Conservation (phyloP, 2,888 invertebrate species). For the Gerris lacustris region DNA sequence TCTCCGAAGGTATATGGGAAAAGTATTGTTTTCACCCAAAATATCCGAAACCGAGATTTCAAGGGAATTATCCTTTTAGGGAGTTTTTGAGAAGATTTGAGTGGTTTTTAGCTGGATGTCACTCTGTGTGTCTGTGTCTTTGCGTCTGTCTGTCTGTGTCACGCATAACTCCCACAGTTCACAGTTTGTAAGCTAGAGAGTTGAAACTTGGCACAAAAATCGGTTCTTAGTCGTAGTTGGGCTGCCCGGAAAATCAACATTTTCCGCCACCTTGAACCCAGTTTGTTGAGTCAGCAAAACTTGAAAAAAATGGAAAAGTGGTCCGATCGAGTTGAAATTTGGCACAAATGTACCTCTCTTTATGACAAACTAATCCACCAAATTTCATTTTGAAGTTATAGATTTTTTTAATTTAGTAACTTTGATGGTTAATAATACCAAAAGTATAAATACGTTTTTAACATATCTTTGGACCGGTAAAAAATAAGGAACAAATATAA, state of each 20-base stretch:
- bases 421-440: no score
- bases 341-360: not conserved
- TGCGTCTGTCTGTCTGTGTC: not conserved
- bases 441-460: no score
- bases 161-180: no score
- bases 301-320: not conserved
- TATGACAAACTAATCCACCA: no score
- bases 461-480: no score
- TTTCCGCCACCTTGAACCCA: not conserved
- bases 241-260: not conserved
- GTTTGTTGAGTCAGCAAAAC: not conserved
- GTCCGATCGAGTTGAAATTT: not conserved
- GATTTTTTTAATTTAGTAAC: no score
- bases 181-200: no score
- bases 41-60: not conserved
- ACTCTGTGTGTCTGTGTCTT: not conserved
- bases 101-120: not conserved
- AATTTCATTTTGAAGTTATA: no score
- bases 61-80: not conserved
- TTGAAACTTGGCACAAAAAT: not conserved
- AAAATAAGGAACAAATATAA: no score
- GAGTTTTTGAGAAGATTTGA: not conserved
- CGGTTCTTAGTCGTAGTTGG: not conserved
- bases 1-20: not conserved
- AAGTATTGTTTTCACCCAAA: not conserved